Evolutionary conservation across 2,888 invertebrate genomes (phyloP), one percentile per base, ranked within the genome.

Genomic region (Caenorhabditis sp.): DNA sequence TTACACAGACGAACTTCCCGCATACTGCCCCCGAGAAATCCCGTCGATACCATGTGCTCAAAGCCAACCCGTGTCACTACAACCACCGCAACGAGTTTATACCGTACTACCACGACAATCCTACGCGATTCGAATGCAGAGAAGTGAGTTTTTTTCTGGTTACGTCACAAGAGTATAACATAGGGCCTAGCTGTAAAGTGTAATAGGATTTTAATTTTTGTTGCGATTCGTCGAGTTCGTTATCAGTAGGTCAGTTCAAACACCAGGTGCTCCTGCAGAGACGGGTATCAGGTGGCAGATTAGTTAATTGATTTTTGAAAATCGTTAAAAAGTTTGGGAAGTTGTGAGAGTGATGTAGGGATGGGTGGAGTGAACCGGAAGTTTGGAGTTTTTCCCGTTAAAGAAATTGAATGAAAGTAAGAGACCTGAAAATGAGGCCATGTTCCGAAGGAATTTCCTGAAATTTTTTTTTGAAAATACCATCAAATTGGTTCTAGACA

Each of bases 31-130:
- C 0, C 49, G 68, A 24, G 76, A 76, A 41, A 28, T 69, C 5
- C 77, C 69, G 8, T 7, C 68, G 10, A 61, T 63, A 31, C 77
- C 49, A 6, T 70, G 77, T 63, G 31, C 41, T 14, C 41, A 19
- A 22, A 41, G 41, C 1, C 22, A 41, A 61, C 22, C 24, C 6
- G 4, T 7, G 16, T 31, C n/a, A 12, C 24, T 14, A 16, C 35
- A 3, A 16, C 58, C 38, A 4, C 47, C 58, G 6, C 76, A 69
- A 77, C 35, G 63, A 16, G 61, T 77, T 4, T 77, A 31, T 22
- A 77, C 77, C 1, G 63, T 77, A n/a, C 51, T 77, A 2, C 77
- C 77, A 10, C 24, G 70, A 24, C 77, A 77, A 31, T 61, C 69
- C 0, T 77, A 77, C 16, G 56, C 69, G 12, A 70, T 77, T 44